These are phyloP conservation scores for Drosophila prosaltans DNA, from an alignment of 1,140 invertebrate species.

Conservation along the genomic window DNA sequence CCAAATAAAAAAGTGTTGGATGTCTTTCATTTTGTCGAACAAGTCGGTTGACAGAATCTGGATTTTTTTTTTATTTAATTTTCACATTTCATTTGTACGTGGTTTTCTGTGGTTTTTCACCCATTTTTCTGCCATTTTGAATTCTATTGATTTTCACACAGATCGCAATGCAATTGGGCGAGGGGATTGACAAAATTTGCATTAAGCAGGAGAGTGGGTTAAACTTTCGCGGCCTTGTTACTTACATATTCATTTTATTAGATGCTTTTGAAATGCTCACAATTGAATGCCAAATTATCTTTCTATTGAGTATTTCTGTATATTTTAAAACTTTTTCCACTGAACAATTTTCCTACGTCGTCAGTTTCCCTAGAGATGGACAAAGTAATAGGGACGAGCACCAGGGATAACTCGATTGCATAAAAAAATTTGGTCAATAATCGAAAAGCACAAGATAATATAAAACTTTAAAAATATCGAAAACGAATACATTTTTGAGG, in stretches of 20 bases:
- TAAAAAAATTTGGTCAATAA: neutral
- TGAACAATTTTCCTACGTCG: constrained; percentile 12
- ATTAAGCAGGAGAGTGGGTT: neutral
- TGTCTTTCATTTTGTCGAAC: constrained; percentile 15
- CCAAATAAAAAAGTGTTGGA: constrained; percentile 43
- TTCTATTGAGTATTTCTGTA: constrained; percentile 5
- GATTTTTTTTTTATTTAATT: constrained; percentile 62
- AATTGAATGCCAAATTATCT: neutral
- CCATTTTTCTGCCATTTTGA: constrained; percentile 71
- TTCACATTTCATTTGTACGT: constrained; percentile 30
- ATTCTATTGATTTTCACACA: constrained; percentile 70
- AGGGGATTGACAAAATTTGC: neutral
- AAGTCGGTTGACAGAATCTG: constrained; percentile 11
- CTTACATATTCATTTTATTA: constrained; percentile 3
- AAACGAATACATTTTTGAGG: no score
- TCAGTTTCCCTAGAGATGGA: constrained; percentile 12
- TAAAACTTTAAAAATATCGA: no score
- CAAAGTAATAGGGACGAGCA: neutral
- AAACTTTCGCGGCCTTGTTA: neutral
- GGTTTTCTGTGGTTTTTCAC: constrained; percentile 21
- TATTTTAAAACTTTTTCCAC: constrained; percentile 6
- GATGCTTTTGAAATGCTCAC: neutral
- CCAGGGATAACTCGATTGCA: neutral
- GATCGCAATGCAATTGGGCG: neutral
- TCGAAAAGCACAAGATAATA: no score